These are phyloP conservation scores for Drosophila seguyi DNA, from an alignment of 1,140 invertebrate species.

Conservation along the genomic window DNA sequence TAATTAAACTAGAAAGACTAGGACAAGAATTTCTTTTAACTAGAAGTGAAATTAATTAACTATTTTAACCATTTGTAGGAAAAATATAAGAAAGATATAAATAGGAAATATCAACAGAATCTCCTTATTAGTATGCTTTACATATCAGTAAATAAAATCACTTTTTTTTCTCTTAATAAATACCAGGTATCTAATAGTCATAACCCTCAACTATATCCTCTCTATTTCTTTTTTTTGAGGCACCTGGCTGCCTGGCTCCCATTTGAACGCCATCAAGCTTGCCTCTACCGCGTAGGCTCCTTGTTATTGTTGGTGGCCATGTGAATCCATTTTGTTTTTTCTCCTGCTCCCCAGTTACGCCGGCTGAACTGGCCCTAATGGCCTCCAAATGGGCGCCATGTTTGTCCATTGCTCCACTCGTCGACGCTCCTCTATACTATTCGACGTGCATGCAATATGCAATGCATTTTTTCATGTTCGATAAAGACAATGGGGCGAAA, in stretches of 20 bases:
- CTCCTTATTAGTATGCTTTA: too few relatives aligned
- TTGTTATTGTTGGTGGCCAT: conserved; percentile 57
- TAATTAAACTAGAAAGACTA: background rate
- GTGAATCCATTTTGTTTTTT: conserved; percentile 54
- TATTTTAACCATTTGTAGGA: background rate
- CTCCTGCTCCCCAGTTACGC: conserved; percentile 29
- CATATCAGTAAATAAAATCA: background rate
- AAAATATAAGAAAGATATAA: background rate
- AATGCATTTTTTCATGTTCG: conserved; percentile 78
- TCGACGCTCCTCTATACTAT: background rate
- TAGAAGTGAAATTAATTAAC: background rate
- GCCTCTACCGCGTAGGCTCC: conserved; percentile 34
- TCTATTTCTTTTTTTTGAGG: background rate
- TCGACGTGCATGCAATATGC: conserved; percentile 53
- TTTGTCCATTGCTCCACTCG: conserved; percentile 47
- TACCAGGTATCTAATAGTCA: conserved; percentile 17
- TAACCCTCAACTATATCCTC: too few relatives aligned
- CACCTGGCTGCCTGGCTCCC: conserved; percentile 26
- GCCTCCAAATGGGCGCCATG: conserved; percentile 68
- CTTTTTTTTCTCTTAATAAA: too few relatives aligned
- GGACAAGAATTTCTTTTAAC: background rate
- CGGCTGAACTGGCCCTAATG: conserved; percentile 54
- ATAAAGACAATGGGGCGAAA: conserved; percentile 71
- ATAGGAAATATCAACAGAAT: background rate
- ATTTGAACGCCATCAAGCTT: conserved; percentile 4